Conservation (phyloP, 2,888 invertebrate genomes). For the Linnaemya vulpina region DNA sequence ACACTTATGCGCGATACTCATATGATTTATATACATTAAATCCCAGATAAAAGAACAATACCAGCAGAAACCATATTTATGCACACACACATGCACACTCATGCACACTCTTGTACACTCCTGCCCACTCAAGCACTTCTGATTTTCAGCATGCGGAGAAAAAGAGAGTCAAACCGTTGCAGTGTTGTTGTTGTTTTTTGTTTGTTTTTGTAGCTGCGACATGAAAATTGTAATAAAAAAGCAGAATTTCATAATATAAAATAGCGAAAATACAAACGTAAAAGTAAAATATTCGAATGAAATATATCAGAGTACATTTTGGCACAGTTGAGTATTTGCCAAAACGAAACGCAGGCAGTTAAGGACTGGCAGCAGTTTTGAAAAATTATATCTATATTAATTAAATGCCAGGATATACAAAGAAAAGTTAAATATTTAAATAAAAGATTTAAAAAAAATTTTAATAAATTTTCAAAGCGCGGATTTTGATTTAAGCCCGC, state of each 20-base stretch:
- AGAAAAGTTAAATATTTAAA: too few relatives aligned
- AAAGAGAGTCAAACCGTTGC: not conserved
- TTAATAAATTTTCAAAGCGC: too few relatives aligned
- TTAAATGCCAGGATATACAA: too few relatives aligned
- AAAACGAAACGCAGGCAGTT: not conserved
- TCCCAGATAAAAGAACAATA: slow-evolving; percentile 64
- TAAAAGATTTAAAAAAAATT: too few relatives aligned
- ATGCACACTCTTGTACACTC: not conserved
- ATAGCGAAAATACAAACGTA: slow-evolving; percentile 49
- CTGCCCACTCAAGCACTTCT: too few relatives aligned
- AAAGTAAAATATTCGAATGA: slow-evolving; percentile 20
- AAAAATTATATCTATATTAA: too few relatives aligned
- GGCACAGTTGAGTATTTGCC: not conserved
- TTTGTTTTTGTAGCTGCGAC: not conserved
- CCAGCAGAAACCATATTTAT: slow-evolving; percentile 23
- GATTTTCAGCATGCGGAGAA: slow-evolving; percentile 5
- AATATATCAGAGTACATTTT: not conserved
- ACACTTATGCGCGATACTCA: slow-evolving; percentile 26
- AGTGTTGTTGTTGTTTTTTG: not conserved
- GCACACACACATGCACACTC: not conserved
- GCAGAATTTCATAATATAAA: slow-evolving; percentile 54
- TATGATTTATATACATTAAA: slow-evolving; percentile 66
- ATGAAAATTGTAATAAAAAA: slow-evolving; percentile 16
- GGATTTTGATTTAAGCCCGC: too few relatives aligned
- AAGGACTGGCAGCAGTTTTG: not conserved